phyloP scores from a whole-genome alignment of 2,797 vertebrate species.

The Helostoma temminkii region DNA sequence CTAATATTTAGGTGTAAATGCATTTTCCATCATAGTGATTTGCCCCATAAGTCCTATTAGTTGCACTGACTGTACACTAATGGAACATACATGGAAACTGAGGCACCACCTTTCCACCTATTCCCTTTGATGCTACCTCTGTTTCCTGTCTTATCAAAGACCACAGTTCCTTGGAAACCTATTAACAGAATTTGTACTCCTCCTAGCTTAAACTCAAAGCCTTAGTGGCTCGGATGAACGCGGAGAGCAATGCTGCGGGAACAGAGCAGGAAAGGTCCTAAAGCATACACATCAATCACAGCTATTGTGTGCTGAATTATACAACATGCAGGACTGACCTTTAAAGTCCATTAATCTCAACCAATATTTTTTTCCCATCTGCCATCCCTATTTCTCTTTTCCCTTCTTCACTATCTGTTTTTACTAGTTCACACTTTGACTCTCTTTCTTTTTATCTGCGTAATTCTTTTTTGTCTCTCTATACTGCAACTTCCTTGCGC shows the following conservation, averaged over 20 bases:
- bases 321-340: conserved; percentile 84
- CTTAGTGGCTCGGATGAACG: conserved; percentile 55
- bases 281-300: conserved; percentile 83
- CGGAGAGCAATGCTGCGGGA: conserved; percentile 57
- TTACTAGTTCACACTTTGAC: conserved; percentile 56
- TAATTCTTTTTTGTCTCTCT: conserved; percentile 45
- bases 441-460: conserved; percentile 53
- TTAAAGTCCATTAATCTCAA: conserved; percentile 85
- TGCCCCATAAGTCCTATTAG: conserved; percentile 24
- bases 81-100: conserved; percentile 30
- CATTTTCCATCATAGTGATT: conserved; percentile 25
- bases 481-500: conserved; percentile 33
- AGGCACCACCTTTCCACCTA: conserved; percentile 49
- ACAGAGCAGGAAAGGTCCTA: conserved; percentile 68
- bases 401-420: conserved; percentile 63
- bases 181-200: conserved; percentile 71
- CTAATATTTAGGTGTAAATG: not conserved
- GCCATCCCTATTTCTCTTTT: conserved; percentile 57
- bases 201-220: conserved; percentile 73
- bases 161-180: conserved; percentile 69
- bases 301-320: conserved; percentile 84
- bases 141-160: conserved; percentile 71
- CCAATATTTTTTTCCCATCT: conserved; percentile 79
- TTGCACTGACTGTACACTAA: conserved; percentile 35
- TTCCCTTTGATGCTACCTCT: conserved; percentile 60